Evolutionary conservation across 30 jellyfish, hydroid and myxozoan genomes (phyloP).

Genomic region (Chironex yamaguchii): DNA sequence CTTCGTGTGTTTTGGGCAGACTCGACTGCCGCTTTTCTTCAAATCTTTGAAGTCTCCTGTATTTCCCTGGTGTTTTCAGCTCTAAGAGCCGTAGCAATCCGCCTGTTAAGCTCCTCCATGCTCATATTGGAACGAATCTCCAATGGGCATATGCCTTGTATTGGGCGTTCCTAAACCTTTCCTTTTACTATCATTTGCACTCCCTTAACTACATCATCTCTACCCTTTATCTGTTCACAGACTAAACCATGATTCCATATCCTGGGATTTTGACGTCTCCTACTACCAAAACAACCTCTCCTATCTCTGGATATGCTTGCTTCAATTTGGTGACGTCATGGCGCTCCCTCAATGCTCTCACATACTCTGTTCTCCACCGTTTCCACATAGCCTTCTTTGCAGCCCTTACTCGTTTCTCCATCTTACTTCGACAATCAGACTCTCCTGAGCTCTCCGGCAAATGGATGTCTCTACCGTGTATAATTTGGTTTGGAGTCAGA

Average conservation of each 20-base stretch:
- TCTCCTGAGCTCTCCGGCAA: conserved; percentile 31
- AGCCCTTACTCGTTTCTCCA: conserved; percentile 45
- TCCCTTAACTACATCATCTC: conserved; percentile 34
- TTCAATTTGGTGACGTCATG: conserved; percentile 57
- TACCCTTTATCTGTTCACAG: conserved; percentile 7
- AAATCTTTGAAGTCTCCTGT: no score
- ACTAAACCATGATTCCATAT: conserved; percentile 38
- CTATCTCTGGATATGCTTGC: conserved; percentile 46
- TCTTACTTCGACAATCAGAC: conserved; percentile 21
- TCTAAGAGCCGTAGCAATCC: conserved; percentile 9
- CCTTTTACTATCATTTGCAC: conserved; percentile 37
- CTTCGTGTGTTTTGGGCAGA: no score
- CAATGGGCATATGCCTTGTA: conserved; percentile 38
- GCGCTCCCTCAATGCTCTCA: conserved; percentile 63
- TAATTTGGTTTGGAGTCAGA: neutral
- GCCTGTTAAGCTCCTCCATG: conserved; percentile 22
- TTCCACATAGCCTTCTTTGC: conserved; percentile 57
- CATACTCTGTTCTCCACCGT: conserved; percentile 71
- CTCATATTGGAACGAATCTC: conserved; percentile 16
- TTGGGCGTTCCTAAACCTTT: conserved; percentile 51
- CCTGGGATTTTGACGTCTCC: conserved; percentile 19
- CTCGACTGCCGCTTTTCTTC: no score
- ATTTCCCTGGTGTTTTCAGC: no score
- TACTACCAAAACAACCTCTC: conserved; percentile 45
- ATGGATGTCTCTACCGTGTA: conserved; percentile 8